Conservation (phyloP, 2,113 vertebrate species). For the Pogonocichla stellata region DNA sequence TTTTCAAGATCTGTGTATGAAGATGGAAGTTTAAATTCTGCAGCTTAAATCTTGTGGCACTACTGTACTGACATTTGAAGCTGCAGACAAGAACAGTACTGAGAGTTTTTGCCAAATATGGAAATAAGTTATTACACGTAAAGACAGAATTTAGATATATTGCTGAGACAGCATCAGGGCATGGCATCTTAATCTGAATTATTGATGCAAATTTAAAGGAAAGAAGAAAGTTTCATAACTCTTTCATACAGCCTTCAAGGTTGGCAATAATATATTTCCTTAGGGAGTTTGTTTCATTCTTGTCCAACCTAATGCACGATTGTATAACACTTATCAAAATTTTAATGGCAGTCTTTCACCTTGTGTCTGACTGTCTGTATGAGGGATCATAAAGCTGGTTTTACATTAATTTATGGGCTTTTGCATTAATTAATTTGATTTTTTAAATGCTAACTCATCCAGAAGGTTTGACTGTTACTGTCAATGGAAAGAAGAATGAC, state of each 20-base stretch:
- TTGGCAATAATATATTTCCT: neutral
- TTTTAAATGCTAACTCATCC: neutral
- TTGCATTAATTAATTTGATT: neutral
- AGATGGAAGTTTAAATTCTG: neutral
- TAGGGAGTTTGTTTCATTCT: neutral
- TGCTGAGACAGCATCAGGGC: neutral
- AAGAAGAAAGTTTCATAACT: neutral
- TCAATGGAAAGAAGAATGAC: neutral
- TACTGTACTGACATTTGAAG: neutral
- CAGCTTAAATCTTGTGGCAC: fast-evolving
- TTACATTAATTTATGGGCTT: neutral
- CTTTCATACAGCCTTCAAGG: neutral
- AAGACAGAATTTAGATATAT: neutral
- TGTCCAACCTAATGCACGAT: neutral
- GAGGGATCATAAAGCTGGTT: neutral
- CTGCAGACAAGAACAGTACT: neutral
- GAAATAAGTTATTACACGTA: neutral
- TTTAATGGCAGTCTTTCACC: neutral
- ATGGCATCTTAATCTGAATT: neutral
- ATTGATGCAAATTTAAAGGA: neutral
- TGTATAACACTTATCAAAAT: neutral
- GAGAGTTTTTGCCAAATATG: neutral
- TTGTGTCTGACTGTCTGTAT: fast-evolving
- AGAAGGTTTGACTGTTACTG: neutral
- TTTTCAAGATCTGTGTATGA: neutral